Conservation (phyloP, 2,888 invertebrate genomes). For the Melanotus villosus region DNA sequence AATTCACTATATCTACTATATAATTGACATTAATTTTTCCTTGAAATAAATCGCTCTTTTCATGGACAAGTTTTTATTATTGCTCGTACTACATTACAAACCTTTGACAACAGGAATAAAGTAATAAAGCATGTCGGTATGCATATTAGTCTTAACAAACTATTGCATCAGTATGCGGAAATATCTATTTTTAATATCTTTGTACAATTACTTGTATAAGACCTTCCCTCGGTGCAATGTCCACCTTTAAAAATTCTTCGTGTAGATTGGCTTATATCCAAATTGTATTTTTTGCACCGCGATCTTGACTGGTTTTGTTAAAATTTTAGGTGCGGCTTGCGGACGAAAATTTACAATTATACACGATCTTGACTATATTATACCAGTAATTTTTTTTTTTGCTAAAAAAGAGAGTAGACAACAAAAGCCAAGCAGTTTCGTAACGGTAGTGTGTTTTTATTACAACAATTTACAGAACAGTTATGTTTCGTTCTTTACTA, state of each 20-base stretch:
- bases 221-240: conserved; percentile 19
- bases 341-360: too few species aligned
- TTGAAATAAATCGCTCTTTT: conserved; percentile 3
- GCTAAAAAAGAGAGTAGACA: too few species aligned
- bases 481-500: too few species aligned
- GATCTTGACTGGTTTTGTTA: neutral
- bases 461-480: too few species aligned
- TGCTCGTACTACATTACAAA: conserved; percentile 1
- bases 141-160: conserved; percentile 4
- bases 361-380: too few species aligned
- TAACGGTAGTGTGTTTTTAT: too few species aligned
- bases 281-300: neutral
- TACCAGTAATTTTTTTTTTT: too few species aligned
- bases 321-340: conserved; percentile 6
- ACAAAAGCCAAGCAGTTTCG: too few species aligned
- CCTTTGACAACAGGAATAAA: conserved; percentile 10
- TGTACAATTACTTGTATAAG: conserved; percentile 11
- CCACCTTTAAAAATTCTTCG: conserved; percentile 11
- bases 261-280: conserved; percentile 1
- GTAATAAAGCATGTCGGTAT: conserved; percentile 16
- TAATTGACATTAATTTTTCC: conserved; percentile 13
- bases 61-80: conserved; percentile 9
- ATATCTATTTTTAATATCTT: conserved; percentile 17
- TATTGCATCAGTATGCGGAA: conserved; percentile 17
- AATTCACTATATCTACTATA: conserved; percentile 17